These are phyloP conservation scores for Ectemnius lituratus DNA, from an alignment of 2,888 invertebrate genomes.

Conservation along the genomic window DNA sequence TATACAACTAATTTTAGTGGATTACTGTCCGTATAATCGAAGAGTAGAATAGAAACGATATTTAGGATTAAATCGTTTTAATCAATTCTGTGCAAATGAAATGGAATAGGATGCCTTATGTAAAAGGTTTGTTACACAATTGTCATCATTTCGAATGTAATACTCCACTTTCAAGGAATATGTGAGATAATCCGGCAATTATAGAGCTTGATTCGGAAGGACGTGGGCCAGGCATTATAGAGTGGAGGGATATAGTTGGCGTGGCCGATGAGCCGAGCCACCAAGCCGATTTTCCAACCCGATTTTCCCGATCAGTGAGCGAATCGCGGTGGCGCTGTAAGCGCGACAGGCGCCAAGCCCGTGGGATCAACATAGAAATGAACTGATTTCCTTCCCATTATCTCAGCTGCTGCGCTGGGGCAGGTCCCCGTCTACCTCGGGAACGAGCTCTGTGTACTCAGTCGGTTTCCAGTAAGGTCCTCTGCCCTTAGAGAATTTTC, in stretches of 20 bases:
- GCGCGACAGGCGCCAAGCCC: slow-evolving; percentile 60
- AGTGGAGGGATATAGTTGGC: slow-evolving; percentile 24
- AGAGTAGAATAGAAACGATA: too few species aligned
- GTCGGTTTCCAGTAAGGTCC: slow-evolving; percentile 44
- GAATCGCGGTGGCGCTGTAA: slow-evolving; percentile 66
- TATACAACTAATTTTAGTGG: too few species aligned
- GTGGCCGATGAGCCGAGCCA: slow-evolving; percentile 51
- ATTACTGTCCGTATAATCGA: too few species aligned
- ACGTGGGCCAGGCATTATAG: slow-evolving; percentile 27
- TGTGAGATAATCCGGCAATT: slow-evolving; percentile 12
- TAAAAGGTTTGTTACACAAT: too few species aligned
- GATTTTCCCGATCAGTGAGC: slow-evolving; percentile 73
- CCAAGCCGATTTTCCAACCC: slow-evolving; percentile 69
- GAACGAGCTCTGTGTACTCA: slow-evolving; percentile 51
- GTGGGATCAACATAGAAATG: slow-evolving; percentile 78
- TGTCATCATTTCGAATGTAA: too few species aligned
- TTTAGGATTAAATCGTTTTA: too few species aligned
- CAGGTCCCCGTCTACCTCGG: slow-evolving; percentile 36
- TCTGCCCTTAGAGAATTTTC: slow-evolving; percentile 26
- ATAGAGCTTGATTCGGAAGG: not conserved
- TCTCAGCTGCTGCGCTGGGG: slow-evolving; percentile 64
- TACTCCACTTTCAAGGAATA: too few species aligned
- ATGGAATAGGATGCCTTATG: too few species aligned
- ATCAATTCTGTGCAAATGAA: too few species aligned
- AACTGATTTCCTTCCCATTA: slow-evolving; percentile 78